Evolutionary conservation across 2,113 vertebrate genomes (phyloP), one percentile per base, ranked within the genome.

Genomic region (Tonatia bakeri): DNA sequence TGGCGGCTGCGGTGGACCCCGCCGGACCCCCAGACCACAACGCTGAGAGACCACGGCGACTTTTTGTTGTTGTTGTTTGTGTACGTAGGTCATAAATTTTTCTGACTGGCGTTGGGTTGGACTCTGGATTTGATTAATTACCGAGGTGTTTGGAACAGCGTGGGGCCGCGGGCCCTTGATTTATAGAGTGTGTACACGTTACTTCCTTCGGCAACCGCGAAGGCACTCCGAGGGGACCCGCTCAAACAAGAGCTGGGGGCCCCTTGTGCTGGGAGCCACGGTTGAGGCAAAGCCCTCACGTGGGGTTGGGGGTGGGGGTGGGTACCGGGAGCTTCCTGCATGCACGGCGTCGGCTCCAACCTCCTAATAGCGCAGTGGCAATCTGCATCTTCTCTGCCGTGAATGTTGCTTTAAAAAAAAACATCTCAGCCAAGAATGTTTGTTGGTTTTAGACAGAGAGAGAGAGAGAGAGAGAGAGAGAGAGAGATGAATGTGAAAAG

Each of bases 331-430:
- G 28, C 7, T 56, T 65, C 24, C 12, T 24, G 2, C 19, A 13
- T 0, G 0, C 20, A 8, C 3, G 8, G 12, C 0, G 9, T 8
- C 0, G 5, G 38, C 40, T 14, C 31, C 38, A 5, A 3, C 3
- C 0, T 16, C 20, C 0, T 0, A 1, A 26, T 1, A 0, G 1
- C 0, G 20, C 0, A 28, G 16, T 3, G 5, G 20, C n/a, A 0
- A 36, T 10, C 65, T 19, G 7, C n/a, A 8, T 20, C n/a, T 16
- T n/a, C 3, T 67, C 33, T 67, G 17, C 33, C 2, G 9, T 17
- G 65, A 14, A 0, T 0, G 0, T 10, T 2, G 0, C 7, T 36
- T 20, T 24, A 45, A 45, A 45, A 10, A 10, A 47, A n/a, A n/a
- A n/a, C n/a, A n/a, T 20, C 59, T 28, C 24, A 28, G 9, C 10